A percentile compares a stretch with the other conserved stretches of the same genome.
phyloP scores from a whole-genome alignment of 2,797 vertebrate genomes.

The Eulemur coronatus region DNA sequence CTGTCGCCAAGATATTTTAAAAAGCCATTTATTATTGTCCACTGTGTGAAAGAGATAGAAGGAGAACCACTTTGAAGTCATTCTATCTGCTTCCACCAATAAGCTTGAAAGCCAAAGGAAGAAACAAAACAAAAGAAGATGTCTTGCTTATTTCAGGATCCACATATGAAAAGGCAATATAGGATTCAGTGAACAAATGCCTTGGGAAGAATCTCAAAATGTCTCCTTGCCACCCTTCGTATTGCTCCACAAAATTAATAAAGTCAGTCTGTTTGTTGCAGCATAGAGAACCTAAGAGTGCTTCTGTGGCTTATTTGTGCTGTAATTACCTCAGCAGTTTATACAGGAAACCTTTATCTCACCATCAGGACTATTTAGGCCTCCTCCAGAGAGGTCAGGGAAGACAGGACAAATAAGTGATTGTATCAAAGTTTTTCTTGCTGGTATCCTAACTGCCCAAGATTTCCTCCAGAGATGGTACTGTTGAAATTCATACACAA shows the following conservation, averaged over 20 bases:
- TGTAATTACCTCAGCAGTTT: not conserved
- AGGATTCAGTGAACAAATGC: slow-evolving; percentile 50
- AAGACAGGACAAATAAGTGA: not conserved
- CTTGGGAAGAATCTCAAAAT: slow-evolving; percentile 56
- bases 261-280: not conserved
- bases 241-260: slow-evolving; percentile 34
- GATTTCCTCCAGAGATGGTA: not conserved
- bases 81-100: slow-evolving; percentile 21
- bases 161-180: slow-evolving; percentile 32
- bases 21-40: slow-evolving; percentile 12
- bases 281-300: not conserved
- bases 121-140: not conserved
- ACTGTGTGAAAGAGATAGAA: not conserved
- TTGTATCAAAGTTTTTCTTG: not conserved
- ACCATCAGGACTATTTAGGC: not conserved
- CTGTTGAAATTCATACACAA: not conserved
- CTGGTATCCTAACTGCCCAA: not conserved
- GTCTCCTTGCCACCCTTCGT: slow-evolving; percentile 16
- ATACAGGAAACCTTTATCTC: not conserved
- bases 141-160: slow-evolving; percentile 57
- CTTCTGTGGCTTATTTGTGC: not conserved
- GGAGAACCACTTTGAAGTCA: slow-evolving; percentile 31
- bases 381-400: not conserved
- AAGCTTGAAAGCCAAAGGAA: slow-evolving; percentile 23
- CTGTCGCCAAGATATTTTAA: not conserved